Percentiles rank a stretch among this genome's conserved stretches.
Conservation (phyloP, 2,113 vertebrate genomes). For the Hipposideros armiger region DNA sequence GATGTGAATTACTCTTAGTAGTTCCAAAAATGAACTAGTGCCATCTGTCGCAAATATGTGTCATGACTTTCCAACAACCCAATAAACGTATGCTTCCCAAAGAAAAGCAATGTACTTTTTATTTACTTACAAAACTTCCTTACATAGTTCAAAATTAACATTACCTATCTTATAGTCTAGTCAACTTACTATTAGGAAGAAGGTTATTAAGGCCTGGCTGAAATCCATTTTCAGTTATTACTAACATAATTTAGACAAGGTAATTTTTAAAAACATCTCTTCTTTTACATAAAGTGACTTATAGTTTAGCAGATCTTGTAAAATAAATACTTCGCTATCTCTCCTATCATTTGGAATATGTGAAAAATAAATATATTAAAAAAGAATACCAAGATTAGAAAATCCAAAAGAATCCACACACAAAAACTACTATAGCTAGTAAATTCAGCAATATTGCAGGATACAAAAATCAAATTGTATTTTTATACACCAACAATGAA, state of each 20-base stretch:
- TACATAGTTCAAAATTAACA: constrained; percentile 12
- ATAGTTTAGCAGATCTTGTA: background rate
- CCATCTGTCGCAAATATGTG: too few relatives aligned
- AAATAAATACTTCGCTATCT: constrained; percentile 18
- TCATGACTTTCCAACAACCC: too few relatives aligned
- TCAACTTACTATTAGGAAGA: background rate
- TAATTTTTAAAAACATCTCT: background rate
- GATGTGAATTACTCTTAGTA: too few relatives aligned
- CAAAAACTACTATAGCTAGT: background rate
- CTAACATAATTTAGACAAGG: constrained; percentile 50
- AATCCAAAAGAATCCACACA: background rate
- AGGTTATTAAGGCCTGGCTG: background rate
- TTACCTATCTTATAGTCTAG: background rate
- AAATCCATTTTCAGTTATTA: background rate
- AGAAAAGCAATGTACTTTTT: constrained; percentile 11
- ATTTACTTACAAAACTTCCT: background rate
- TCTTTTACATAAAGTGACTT: constrained; percentile 17
- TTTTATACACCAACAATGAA: background rate
- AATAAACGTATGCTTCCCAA: constrained; percentile 12
- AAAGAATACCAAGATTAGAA: constrained; percentile 35
- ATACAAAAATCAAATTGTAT: background rate
- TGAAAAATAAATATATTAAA: constrained; percentile 32
- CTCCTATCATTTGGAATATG: background rate
- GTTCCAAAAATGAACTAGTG: too few relatives aligned
- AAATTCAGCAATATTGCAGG: background rate